phyloP scores from a whole-genome alignment of 2,113 vertebrate species.

The Mus spicilegus region DNA sequence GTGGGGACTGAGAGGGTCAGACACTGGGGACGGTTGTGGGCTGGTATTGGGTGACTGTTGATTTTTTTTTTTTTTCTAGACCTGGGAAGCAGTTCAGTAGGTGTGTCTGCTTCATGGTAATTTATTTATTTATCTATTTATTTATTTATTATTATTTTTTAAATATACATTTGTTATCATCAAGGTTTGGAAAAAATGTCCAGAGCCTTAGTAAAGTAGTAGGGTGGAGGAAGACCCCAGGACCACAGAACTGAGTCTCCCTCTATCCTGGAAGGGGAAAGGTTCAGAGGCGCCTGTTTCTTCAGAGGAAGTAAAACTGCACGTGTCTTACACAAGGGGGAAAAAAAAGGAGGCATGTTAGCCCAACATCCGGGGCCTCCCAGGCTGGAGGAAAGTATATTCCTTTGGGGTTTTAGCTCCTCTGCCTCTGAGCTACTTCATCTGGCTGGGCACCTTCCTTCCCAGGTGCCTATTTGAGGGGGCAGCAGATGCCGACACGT shows the following conservation, averaged over 20 bases:
- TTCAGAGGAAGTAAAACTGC: neutral
- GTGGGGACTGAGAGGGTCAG: neutral
- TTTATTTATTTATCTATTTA: neutral
- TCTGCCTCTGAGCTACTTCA: too few species aligned
- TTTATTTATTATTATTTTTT: neutral
- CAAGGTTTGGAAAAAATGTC: neutral
- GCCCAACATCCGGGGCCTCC: neutral
- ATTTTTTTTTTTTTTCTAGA: neutral
- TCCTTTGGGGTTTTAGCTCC: neutral
- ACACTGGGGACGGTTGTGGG: fast-evolving
- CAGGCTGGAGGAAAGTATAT: neutral
- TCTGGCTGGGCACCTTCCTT: neutral
- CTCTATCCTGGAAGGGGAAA: neutral
- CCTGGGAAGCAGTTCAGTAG: neutral
- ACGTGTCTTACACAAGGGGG: fast-evolving
- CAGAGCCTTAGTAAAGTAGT: neutral
- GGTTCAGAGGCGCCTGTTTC: neutral
- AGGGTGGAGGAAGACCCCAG: neutral
- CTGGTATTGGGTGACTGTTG: fast-evolving
- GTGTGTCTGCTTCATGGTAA: neutral
- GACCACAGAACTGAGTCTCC: neutral
- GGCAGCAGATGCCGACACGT: neutral
- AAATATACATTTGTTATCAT: neutral
- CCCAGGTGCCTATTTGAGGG: fast-evolving
- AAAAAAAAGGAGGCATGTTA: neutral